These are phyloP conservation scores for Catamblyrhynchus diadema DNA, from an alignment of 2,797 vertebrate genomes.

Conservation along the genomic window DNA sequence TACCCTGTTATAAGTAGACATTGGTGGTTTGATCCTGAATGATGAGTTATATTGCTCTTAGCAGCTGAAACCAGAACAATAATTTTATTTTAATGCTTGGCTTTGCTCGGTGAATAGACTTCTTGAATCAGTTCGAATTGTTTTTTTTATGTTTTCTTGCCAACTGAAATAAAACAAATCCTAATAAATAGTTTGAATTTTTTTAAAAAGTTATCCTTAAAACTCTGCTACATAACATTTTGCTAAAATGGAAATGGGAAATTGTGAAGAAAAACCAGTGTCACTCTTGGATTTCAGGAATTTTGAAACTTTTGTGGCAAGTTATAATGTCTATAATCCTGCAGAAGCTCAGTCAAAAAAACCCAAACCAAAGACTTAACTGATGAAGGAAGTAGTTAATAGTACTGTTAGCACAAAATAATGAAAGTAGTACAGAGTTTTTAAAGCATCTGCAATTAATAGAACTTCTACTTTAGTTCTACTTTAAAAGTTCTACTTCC, in stretches of 20 bases:
- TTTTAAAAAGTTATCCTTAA: not conserved
- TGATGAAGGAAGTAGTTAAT: slow-evolving; percentile 3
- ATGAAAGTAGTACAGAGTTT: not conserved
- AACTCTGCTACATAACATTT: not conserved
- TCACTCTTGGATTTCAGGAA: not conserved
- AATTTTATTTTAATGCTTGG: slow-evolving; percentile 46
- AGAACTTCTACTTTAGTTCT: not conserved
- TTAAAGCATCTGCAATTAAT: not conserved
- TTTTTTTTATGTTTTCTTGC: slow-evolving; percentile 35
- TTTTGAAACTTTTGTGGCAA: not conserved
- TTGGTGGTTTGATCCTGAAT: slow-evolving; percentile 58
- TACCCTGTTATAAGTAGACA: slow-evolving; percentile 55
- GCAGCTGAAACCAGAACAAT: slow-evolving; percentile 40
- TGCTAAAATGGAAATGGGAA: not conserved
- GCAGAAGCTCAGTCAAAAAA: not conserved
- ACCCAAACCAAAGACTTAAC: not conserved
- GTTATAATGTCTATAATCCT: not conserved
- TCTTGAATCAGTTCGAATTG: slow-evolving; percentile 24
- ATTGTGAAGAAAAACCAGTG: not conserved
- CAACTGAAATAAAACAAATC: slow-evolving; percentile 24
- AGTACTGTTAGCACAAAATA: not conserved
- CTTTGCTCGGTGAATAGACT: slow-evolving; percentile 2
- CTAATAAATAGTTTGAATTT: not conserved
- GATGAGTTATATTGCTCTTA: slow-evolving; percentile 41
- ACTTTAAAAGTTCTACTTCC: not conserved